A percentile compares a stretch with the other conserved stretches of the same genome.
Evolutionary conservation across 2,888 invertebrate species (phyloP).

Genomic region (Drosophila acutilabella): DNA sequence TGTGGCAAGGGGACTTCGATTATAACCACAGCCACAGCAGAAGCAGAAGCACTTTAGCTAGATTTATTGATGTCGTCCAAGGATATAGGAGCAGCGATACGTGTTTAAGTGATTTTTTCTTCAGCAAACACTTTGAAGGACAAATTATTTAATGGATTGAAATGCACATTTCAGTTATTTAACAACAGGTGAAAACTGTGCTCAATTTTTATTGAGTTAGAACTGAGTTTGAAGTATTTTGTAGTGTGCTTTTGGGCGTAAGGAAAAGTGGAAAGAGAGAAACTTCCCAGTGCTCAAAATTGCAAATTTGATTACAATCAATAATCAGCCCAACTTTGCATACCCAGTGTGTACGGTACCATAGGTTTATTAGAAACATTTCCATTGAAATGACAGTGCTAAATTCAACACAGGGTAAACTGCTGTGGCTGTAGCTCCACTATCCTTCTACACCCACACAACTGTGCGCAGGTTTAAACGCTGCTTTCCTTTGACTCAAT

Average conservation of each 20-base stretch:
- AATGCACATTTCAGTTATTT: background rate
- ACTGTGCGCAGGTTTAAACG: background rate
- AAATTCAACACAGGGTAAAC: too few species aligned
- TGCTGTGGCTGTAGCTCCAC: too few species aligned
- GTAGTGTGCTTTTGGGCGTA: background rate
- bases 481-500: slow-evolving; percentile 19
- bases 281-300: background rate
- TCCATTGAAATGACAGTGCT: too few species aligned
- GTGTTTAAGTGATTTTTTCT: background rate
- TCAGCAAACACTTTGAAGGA: background rate
- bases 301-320: slow-evolving; percentile 16
- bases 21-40: background rate
- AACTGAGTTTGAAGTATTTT: background rate
- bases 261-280: background rate
- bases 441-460: background rate
- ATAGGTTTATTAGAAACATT: too few species aligned
- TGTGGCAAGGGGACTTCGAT: background rate
- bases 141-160: slow-evolving; percentile 6
- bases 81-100: slow-evolving; percentile 17
- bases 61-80: slow-evolving; percentile 30
- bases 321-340: slow-evolving; percentile 15
- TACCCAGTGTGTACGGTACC: too few species aligned
- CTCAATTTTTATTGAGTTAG: background rate
- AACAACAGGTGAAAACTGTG: background rate
- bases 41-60: slow-evolving; percentile 8